These are phyloP conservation scores for Drosophila prostipennis DNA, from an alignment of 2,888 invertebrate species.

Conservation along the genomic window DNA sequence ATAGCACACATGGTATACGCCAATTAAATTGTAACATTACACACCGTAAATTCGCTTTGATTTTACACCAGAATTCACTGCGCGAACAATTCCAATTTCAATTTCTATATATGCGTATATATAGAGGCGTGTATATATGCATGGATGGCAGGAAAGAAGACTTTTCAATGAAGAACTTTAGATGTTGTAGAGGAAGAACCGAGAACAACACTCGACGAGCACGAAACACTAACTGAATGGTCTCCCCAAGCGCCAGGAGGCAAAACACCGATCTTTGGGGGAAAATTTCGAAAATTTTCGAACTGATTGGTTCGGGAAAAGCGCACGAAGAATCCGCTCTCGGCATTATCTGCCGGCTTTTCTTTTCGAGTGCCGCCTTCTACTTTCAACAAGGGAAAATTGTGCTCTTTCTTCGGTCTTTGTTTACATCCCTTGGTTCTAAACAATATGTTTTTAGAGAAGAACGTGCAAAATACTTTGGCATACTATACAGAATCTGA, in stretches of 20 bases:
- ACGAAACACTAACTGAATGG: slow-evolving; percentile 84
- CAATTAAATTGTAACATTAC: slow-evolving; percentile 45
- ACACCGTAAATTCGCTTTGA: slow-evolving; percentile 44
- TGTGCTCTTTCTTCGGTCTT: slow-evolving; percentile 15
- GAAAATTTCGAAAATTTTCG: slow-evolving; percentile 40
- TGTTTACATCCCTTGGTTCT: slow-evolving; percentile 66
- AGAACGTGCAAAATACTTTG: background rate
- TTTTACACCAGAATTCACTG: slow-evolving; percentile 41
- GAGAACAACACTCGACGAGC: slow-evolving; percentile 85
- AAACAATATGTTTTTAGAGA: slow-evolving; percentile 45
- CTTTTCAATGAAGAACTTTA: slow-evolving; percentile 78
- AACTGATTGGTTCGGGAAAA: slow-evolving; percentile 3
- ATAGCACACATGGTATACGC: slow-evolving; percentile 41
- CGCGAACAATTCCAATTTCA: slow-evolving; percentile 58
- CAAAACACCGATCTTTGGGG: slow-evolving; percentile 36
- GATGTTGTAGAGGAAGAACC: slow-evolving; percentile 82
- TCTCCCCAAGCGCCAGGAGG: slow-evolving; percentile 45
- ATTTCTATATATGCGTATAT: slow-evolving; percentile 58
- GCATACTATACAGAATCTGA: background rate
- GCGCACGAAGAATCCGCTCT: slow-evolving; percentile 31
- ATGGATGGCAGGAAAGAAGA: slow-evolving; percentile 60
- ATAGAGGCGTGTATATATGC: slow-evolving; percentile 56
- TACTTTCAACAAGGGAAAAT: slow-evolving; percentile 47
- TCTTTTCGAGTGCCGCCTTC: slow-evolving; percentile 34
- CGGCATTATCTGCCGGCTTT: slow-evolving; percentile 12